Percentiles rank a stretch among this genome's conserved stretches.
Evolutionary conservation across 2,113 vertebrate genomes (phyloP).

Genomic region (Phalacrocorax carbo): DNA sequence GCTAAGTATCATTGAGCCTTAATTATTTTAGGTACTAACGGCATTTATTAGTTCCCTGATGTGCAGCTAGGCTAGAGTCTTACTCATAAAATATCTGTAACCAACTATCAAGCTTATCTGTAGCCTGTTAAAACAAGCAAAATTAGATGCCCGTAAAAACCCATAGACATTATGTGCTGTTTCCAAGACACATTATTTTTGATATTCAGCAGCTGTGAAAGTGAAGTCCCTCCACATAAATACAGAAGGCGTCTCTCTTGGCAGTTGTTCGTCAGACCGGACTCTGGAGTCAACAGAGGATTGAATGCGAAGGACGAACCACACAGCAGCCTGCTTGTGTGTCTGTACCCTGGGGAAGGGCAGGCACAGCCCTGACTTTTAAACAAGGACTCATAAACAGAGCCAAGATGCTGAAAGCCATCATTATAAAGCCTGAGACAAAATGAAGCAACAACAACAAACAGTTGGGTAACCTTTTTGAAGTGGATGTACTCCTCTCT

Average conservation of each 20-base stretch:
- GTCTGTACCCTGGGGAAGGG: background rate
- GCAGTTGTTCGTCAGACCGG: background rate
- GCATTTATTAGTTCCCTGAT: background rate
- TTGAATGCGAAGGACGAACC: background rate
- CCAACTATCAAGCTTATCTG: background rate
- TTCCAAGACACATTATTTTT: background rate
- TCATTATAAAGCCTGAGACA: constrained; percentile 42
- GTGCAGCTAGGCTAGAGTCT: background rate
- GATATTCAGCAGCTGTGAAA: constrained; percentile 21
- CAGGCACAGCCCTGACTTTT: background rate
- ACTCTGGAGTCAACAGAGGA: background rate
- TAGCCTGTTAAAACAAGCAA: background rate
- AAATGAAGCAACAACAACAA: constrained; percentile 36
- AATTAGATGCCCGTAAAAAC: background rate
- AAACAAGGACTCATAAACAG: constrained; percentile 3
- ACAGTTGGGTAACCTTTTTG: constrained; percentile 43
- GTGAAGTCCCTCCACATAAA: background rate
- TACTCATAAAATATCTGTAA: background rate
- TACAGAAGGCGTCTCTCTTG: background rate
- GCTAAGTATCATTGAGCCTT: background rate
- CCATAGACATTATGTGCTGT: background rate
- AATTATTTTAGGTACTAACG: background rate
- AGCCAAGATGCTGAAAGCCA: constrained; percentile 50
- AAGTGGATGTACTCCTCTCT: constrained; percentile 50
- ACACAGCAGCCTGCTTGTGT: constrained; percentile 16